Conservation (phyloP, 2,888 invertebrate species). For the Diarsia mendica region DNA sequence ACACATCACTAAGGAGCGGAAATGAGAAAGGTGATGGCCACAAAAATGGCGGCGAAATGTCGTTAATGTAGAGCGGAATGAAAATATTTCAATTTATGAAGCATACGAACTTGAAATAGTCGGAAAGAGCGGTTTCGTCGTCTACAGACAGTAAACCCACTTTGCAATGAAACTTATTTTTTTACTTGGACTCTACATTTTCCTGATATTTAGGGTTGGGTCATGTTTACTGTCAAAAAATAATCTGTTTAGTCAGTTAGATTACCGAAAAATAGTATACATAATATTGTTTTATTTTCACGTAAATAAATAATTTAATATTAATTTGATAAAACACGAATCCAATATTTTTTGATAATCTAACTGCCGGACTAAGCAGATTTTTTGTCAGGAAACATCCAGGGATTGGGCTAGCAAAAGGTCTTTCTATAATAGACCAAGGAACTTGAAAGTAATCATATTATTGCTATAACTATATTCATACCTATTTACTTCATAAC, state of each 20-base stretch:
- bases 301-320: too few species aligned
- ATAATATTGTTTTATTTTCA: too few species aligned
- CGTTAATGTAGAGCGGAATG: neutral
- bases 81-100: neutral
- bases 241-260: too few species aligned
- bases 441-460: neutral
- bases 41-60: constrained; percentile 8
- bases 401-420: neutral
- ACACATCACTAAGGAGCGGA: constrained; percentile 22
- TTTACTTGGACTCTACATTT: neutral
- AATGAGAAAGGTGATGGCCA: constrained; percentile 21
- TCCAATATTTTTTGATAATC: too few species aligned
- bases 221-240: neutral
- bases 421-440: neutral
- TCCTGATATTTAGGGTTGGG: neutral
- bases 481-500: neutral
- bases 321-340: too few species aligned
- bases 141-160: neutral
- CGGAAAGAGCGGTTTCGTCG: neutral
- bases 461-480: neutral
- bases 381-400: too few species aligned
- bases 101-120: neutral
- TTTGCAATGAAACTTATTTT: neutral
- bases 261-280: too few species aligned
- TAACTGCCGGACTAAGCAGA: too few species aligned